Evolutionary conservation across 2,113 vertebrate genomes (phyloP).

Genomic region (Perca flavescens): DNA sequence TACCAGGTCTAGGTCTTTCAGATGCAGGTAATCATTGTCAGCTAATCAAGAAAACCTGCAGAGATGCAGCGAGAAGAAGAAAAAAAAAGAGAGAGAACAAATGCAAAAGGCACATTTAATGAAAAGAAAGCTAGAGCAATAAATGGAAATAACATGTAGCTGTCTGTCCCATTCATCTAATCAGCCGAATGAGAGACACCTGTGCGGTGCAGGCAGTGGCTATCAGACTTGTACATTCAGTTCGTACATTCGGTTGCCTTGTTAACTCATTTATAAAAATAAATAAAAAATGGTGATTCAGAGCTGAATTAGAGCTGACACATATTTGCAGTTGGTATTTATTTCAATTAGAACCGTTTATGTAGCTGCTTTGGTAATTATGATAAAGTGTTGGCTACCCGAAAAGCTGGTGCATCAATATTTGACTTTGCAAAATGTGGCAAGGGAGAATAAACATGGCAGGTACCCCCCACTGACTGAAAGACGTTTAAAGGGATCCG

Average conservation of each 20-base stretch:
- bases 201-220: conserved; percentile 47
- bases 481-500: conserved; percentile 2
- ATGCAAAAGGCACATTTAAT: not conserved
- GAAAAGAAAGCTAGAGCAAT: not conserved
- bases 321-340: conserved; percentile 32
- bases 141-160: not conserved
- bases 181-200: conserved; percentile 55
- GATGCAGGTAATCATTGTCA: conserved; percentile 32
- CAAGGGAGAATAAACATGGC: conserved; percentile 2
- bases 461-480: not conserved
- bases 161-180: not conserved
- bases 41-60: conserved; percentile 28
- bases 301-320: conserved; percentile 46
- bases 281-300: conserved; percentile 19
- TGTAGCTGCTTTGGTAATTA: conserved; percentile 44
- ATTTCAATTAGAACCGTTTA: conserved; percentile 50
- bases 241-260: not conserved
- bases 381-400: conserved; percentile 37
- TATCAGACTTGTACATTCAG: conserved; percentile 51
- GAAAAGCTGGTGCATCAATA: conserved; percentile 16
- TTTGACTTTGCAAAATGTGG: not conserved
- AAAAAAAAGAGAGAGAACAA: not conserved
- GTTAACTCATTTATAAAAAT: conserved; percentile 19
- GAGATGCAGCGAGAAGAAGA: conserved; percentile 8
- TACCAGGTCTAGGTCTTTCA: conserved; percentile 23